phyloP scores from a whole-genome alignment of 2,888 invertebrate species.

The Tigriopus californicus region DNA sequence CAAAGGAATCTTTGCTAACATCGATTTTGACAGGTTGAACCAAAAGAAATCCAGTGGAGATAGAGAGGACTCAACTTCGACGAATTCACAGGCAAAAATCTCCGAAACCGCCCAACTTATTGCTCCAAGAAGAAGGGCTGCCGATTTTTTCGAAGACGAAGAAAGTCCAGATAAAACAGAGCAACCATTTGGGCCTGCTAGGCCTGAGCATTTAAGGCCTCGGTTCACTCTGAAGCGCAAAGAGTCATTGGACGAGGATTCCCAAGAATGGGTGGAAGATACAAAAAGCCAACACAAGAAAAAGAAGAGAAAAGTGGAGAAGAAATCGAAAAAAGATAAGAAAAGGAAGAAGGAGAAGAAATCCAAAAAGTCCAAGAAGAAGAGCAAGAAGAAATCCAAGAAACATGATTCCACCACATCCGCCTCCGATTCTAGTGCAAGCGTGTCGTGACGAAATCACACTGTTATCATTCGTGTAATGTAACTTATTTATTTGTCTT shows the following conservation, averaged over 20 bases:
- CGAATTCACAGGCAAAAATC: background rate
- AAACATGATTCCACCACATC: constrained; percentile 17
- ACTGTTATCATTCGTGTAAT: too few relatives aligned
- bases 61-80: background rate
- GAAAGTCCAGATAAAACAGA: background rate
- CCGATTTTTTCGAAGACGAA: background rate
- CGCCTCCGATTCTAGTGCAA: too few relatives aligned
- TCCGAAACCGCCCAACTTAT: background rate
- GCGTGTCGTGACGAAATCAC: too few relatives aligned
- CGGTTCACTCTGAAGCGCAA: background rate
- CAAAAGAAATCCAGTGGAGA: background rate
- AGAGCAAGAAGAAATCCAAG: constrained; percentile 46
- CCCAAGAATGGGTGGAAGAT: constrained; percentile 16
- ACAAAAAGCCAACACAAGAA: constrained; percentile 25
- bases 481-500: too few relatives aligned
- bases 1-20: constrained; percentile 19
- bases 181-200: background rate
- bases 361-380: constrained; percentile 24
- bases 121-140: background rate
- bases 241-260: background rate
- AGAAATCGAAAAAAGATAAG: constrained; percentile 24
- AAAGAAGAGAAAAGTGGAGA: constrained; percentile 24
- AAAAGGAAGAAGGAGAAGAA: constrained; percentile 21
- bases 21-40: constrained; percentile 19
- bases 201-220: background rate